Evolutionary conservation across 2,888 invertebrate species (phyloP).

Genomic region (Geophilus truncorum): DNA sequence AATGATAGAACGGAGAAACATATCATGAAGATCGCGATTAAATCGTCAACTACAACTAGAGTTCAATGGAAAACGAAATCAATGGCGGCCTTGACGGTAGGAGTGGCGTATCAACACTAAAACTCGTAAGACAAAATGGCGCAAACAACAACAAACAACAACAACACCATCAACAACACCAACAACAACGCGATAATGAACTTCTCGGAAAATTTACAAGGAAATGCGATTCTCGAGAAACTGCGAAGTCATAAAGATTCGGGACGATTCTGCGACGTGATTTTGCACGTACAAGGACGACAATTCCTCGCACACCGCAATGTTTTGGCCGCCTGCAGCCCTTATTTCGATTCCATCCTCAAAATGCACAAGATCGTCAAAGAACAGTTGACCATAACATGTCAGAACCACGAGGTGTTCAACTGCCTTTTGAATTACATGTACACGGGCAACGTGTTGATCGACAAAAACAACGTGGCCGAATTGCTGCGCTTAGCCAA

Average conservation of each 20-base stretch:
- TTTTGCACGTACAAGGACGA: conserved; percentile 57
- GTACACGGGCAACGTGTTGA: conserved; percentile 60
- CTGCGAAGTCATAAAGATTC: conserved; percentile 54
- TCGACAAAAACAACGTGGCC: conserved; percentile 58
- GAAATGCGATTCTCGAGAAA: conserved; percentile 49
- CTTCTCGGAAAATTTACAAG: conserved; percentile 50
- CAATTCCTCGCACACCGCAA: conserved; percentile 59
- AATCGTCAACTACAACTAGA: background rate
- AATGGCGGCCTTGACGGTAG: background rate
- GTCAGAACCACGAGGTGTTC: conserved; percentile 58
- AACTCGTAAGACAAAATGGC: background rate
- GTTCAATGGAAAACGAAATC: background rate
- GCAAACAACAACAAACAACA: conserved; percentile 8
- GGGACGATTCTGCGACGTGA: conserved; percentile 59
- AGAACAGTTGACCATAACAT: conserved; percentile 56
- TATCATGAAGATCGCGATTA: background rate
- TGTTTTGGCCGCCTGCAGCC: conserved; percentile 60
- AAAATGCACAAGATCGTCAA: conserved; percentile 53
- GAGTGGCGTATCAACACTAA: background rate
- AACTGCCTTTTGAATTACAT: conserved; percentile 59
- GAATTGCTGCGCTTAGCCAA: conserved; percentile 60
- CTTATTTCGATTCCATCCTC: conserved; percentile 60
- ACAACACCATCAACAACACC: background rate
- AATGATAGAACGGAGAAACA: background rate
- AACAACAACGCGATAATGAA: conserved; percentile 46